Percentiles rank a stretch among this genome's conserved stretches.
Conservation (phyloP, 2,113 vertebrate species). For the Peromyscus maniculatus region DNA sequence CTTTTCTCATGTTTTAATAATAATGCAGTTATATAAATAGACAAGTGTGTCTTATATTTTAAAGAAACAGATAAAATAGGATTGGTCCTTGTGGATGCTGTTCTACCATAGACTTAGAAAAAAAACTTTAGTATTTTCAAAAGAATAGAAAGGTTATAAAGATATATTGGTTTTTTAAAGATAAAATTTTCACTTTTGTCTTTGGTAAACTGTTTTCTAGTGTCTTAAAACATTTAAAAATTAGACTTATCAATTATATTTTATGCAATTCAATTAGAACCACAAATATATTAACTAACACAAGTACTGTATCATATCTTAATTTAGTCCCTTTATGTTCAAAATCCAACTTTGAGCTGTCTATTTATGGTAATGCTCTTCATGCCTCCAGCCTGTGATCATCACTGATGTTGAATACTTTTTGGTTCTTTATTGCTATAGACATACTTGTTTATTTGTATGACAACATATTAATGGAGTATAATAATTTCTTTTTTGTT, state of each 20-base stretch:
- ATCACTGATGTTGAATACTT: not conserved
- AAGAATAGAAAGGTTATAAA: not conserved
- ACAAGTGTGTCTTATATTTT: not conserved
- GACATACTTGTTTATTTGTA: no score
- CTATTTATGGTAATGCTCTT: not conserved
- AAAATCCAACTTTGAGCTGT: not conserved
- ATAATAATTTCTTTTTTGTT: not conserved
- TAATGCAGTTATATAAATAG: not conserved
- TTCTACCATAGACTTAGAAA: not conserved
- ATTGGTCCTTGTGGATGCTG: not conserved
- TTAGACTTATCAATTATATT: not conserved
- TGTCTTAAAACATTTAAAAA: not conserved
- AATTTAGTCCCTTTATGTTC: not conserved
- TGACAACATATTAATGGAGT: no score
- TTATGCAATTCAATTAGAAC: not conserved
- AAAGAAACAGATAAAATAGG: no score
- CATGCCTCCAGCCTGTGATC: not conserved
- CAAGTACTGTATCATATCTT: not conserved
- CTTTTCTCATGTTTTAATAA: not conserved
- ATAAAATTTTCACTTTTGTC: not conserved
- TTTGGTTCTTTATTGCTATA: not conserved
- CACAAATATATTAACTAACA: not conserved
- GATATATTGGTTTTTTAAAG: not conserved
- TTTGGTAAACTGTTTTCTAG: not conserved
- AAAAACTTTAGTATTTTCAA: not conserved